These are phyloP conservation scores for Tokudaia tokunoshimensis DNA, from an alignment of 2,797 vertebrate genomes.

Conservation along the genomic window DNA sequence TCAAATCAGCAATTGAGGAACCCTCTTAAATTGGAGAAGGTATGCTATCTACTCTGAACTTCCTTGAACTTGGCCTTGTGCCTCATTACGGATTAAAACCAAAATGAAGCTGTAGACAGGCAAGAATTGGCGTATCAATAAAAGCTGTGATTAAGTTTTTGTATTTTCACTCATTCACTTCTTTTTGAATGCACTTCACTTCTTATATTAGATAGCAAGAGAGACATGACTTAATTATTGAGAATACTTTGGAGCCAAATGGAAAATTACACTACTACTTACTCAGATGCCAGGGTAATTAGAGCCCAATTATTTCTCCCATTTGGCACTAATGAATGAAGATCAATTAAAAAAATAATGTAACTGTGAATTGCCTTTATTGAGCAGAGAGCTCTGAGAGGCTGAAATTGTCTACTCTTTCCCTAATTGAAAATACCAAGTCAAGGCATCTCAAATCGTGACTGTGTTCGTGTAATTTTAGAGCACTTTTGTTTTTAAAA, in stretches of 20 bases:
- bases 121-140: conserved; percentile 51
- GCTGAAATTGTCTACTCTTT: conserved; percentile 60
- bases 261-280: conserved; percentile 72
- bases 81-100: conserved; percentile 61
- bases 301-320: conserved; percentile 79
- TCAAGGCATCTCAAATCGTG: background rate
- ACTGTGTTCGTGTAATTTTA: conserved; percentile 47
- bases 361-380: conserved; percentile 68
- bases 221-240: conserved; percentile 77
- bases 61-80: background rate
- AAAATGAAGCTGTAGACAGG: conserved; percentile 20
- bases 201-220: conserved; percentile 67
- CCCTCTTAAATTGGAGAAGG: background rate
- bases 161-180: background rate
- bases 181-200: background rate
- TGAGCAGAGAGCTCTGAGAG: conserved; percentile 52
- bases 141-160: conserved; percentile 42
- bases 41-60: conserved; percentile 4
- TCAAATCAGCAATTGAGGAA: conserved; percentile 14
- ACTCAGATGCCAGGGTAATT: conserved; percentile 78
- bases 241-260: conserved; percentile 74
- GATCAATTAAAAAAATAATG: conserved; percentile 79
- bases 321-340: conserved; percentile 73
- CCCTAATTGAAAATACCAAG: conserved; percentile 61
- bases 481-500: conserved; percentile 42